Conservation (phyloP, 2,113 vertebrate genomes). For the Phoxinus phoxinus region DNA sequence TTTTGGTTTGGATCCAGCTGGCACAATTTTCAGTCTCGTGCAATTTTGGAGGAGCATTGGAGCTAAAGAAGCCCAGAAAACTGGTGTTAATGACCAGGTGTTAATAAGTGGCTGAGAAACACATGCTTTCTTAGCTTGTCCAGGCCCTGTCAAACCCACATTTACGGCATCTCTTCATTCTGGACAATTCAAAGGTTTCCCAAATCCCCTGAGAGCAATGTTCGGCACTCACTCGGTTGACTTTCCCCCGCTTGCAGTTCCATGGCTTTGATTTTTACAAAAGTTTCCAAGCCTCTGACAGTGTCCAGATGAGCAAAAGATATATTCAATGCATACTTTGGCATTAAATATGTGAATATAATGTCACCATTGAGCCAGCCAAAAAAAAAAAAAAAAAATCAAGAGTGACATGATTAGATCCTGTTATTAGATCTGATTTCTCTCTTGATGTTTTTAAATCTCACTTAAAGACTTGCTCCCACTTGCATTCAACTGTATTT, state of each 20-base stretch:
- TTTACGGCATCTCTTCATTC: not conserved
- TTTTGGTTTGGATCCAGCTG: not conserved
- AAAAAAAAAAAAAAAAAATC: not conserved
- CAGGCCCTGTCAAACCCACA: not conserved
- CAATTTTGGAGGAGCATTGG: not conserved
- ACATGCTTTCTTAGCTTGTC: not conserved
- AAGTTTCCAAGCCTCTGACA: not conserved
- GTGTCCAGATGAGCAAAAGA: not conserved
- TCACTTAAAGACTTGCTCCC: too few species aligned
- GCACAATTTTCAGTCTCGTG: not conserved
- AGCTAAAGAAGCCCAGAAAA: not conserved
- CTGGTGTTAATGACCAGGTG: not conserved
- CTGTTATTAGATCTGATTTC: too few species aligned
- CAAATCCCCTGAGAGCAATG: not conserved
- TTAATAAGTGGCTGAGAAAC: not conserved
- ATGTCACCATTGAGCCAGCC: not conserved
- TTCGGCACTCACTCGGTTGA: not conserved
- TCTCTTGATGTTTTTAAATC: too few species aligned
- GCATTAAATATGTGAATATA: not conserved
- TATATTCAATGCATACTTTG: not conserved
- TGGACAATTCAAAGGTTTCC: not conserved
- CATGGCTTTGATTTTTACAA: constrained; percentile 31
- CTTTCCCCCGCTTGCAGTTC: not conserved
- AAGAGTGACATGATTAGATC: not conserved
- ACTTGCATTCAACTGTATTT: too few species aligned